Evolutionary conservation across 2,797 vertebrate genomes (phyloP).

Genomic region (Aplochiton taeniatus): DNA sequence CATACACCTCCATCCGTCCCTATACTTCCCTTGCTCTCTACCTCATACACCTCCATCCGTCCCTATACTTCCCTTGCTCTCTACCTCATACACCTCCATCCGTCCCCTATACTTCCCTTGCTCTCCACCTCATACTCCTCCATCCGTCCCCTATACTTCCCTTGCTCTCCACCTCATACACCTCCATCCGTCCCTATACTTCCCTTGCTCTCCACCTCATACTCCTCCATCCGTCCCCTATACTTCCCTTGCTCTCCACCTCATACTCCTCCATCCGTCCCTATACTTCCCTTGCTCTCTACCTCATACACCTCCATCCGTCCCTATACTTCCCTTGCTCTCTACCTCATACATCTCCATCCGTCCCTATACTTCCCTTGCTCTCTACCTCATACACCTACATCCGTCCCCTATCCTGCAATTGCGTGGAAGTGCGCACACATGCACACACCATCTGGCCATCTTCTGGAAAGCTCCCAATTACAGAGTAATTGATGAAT

Average conservation of each 20-base stretch:
- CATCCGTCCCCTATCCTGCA: too few species aligned
- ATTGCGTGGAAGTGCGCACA: conserved; percentile 8
- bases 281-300: too few species aligned
- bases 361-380: too few species aligned
- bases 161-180: conserved; percentile 39
- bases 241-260: too few species aligned
- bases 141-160: too few species aligned
- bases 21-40: too few species aligned
- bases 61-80: too few species aligned
- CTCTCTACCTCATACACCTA: conserved; percentile 35
- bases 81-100: conserved; percentile 34
- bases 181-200: too few species aligned
- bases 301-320: conserved; percentile 32
- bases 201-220: conserved; percentile 29
- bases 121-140: conserved; percentile 30
- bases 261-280: conserved; percentile 25
- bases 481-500: conserved; percentile 68
- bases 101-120: too few species aligned
- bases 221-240: conserved; percentile 23
- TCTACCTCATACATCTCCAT: conserved; percentile 26
- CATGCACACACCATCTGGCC: conserved; percentile 53
- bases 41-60: conserved; percentile 21
- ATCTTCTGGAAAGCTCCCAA: conserved; percentile 52
- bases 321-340: conserved; percentile 46
- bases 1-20: conserved; percentile 27